Evolutionary conservation across 1,140 invertebrate species (phyloP).

Genomic region (Pemphigus obesinymphae): DNA sequence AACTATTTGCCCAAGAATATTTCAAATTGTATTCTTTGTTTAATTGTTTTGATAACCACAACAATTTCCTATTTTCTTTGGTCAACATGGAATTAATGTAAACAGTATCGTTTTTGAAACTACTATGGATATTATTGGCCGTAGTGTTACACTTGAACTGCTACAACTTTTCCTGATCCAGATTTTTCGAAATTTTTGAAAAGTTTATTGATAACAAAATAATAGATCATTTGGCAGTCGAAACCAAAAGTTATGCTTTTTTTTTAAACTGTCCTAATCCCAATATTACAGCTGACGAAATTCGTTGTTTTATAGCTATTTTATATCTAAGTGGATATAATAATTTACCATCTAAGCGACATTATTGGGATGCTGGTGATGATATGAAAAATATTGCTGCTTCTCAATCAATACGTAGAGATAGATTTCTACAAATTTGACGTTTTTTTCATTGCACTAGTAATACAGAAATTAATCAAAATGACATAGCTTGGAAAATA

Average conservation of each 20-base stretch:
- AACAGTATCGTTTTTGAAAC: no score
- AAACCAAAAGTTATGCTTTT: not conserved
- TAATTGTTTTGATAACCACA: no score
- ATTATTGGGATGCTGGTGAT: not conserved
- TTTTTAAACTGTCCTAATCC: not conserved
- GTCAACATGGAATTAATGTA: no score
- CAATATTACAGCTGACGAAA: not conserved
- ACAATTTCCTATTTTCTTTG: no score
- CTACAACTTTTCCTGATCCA: not conserved
- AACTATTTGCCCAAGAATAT: no score
- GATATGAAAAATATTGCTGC: not conserved
- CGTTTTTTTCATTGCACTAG: not conserved
- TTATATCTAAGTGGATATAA: slow-evolving; percentile 48
- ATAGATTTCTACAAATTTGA: slow-evolving; percentile 5
- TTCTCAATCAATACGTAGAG: not conserved
- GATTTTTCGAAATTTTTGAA: not conserved
- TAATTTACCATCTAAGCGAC: not conserved
- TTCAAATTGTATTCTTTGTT: no score
- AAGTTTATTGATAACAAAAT: not conserved
- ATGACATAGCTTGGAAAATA: not conserved
- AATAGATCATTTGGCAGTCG: not conserved
- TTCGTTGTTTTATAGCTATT: slow-evolving; percentile 39
- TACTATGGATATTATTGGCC: no score
- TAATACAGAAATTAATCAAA: not conserved
- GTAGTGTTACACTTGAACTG: no score